A percentile compares a stretch with the other conserved stretches of the same genome.
phyloP scores from a whole-genome alignment of 2,113 vertebrate genomes.

The Rattus norvegicus region GRCr8 NC_086039.1:76123001-76123500 shows the following conservation, averaged over 20 bases:
- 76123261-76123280: slow-evolving; percentile 7
- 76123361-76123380: background rate
- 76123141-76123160: background rate
- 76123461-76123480: background rate
- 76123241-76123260: background rate
- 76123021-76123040: background rate
- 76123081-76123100: background rate
- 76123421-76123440: slow-evolving; percentile 43
- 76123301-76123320: background rate
- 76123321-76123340: background rate
- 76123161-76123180: background rate
- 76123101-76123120: background rate
- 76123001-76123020: slow-evolving; percentile 2
- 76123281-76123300: background rate
- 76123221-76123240: background rate
- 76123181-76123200: background rate
- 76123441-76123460: slow-evolving; percentile 17
- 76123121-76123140: background rate
- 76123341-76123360: background rate
- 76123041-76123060: background rate
- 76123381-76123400: slow-evolving; percentile 28
- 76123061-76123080: background rate
- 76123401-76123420: background rate
- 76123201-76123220: background rate
- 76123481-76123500: background rate